Evolutionary conservation across 1,140 invertebrate species (phyloP).

Genomic region (Bombus haemorrhoidalis): DNA sequence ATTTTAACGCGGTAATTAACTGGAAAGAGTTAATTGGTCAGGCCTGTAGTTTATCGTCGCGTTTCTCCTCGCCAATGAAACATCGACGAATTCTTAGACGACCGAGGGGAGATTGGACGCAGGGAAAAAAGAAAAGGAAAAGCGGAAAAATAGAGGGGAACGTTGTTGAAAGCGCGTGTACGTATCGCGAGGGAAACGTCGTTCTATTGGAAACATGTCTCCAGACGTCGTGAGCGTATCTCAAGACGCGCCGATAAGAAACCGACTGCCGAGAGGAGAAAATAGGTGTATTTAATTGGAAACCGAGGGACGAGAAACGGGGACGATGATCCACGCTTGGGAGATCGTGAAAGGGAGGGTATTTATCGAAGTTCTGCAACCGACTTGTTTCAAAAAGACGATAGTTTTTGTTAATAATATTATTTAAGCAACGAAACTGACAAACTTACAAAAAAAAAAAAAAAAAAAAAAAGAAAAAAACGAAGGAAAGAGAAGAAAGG

Average conservation of each 20-base stretch:
- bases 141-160: no score
- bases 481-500: no score
- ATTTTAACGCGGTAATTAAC: slow-evolving; percentile 32
- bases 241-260: slow-evolving; percentile 44
- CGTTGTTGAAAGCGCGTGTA: slow-evolving; percentile 8
- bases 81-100: neutral
- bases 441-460: no score
- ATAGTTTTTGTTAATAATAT: no score
- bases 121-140: neutral
- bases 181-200: slow-evolving; percentile 44
- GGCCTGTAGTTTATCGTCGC: neutral
- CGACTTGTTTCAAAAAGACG: neutral
- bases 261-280: slow-evolving; percentile 8
- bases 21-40: neutral
- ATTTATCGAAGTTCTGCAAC: neutral
- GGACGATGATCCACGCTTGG: neutral
- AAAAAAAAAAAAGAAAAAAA: no score
- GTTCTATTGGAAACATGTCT: slow-evolving; percentile 50
- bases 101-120: neutral
- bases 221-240: slow-evolving; percentile 38
- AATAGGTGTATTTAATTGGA: slow-evolving; percentile 53
- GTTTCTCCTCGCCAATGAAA: neutral
- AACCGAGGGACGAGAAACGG: neutral
- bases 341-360: neutral
- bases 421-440: no score